These are phyloP conservation scores for Helostoma temminkii DNA, from an alignment of 2,797 vertebrate species.

Conservation along the genomic window DNA sequence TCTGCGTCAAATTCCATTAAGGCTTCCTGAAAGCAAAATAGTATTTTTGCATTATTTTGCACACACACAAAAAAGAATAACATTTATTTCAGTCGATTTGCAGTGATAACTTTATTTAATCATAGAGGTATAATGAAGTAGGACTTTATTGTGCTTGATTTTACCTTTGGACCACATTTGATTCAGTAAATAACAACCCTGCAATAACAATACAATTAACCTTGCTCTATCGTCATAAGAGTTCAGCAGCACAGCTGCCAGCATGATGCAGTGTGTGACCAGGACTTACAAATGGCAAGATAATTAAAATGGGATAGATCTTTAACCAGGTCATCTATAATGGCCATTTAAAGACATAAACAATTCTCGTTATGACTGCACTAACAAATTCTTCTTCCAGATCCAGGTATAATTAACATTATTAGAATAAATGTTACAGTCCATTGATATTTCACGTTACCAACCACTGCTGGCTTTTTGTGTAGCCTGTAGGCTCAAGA, in stretches of 20 bases:
- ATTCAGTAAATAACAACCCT: constrained; percentile 37
- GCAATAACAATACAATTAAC: constrained; percentile 53
- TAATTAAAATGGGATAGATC: constrained; percentile 69
- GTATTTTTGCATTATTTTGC: too few species aligned
- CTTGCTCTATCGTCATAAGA: constrained; percentile 50
- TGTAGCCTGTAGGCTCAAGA: constrained; percentile 32
- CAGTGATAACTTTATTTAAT: not conserved
- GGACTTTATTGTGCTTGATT: constrained; percentile 19
- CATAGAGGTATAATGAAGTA: not conserved
- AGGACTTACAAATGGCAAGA: constrained; percentile 56
- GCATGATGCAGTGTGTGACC: constrained; percentile 53
- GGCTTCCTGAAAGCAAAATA: constrained; percentile 22
- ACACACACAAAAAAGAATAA: too few species aligned
- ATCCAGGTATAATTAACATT: constrained; percentile 53
- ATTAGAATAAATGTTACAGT: constrained; percentile 49
- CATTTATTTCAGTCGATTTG: not conserved
- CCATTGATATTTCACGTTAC: constrained; percentile 55
- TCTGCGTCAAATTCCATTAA: constrained; percentile 39
- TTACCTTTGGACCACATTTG: constrained; percentile 24
- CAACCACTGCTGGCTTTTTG: constrained; percentile 35
- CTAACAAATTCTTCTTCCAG: constrained; percentile 50
- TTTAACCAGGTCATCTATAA: constrained; percentile 45
- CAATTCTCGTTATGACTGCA: constrained; percentile 59
- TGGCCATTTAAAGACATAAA: constrained; percentile 67
- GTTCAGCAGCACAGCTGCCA: constrained; percentile 52